Evolutionary conservation across 2,888 invertebrate genomes (phyloP).

Genomic region (Lamellibrachia columna): DNA sequence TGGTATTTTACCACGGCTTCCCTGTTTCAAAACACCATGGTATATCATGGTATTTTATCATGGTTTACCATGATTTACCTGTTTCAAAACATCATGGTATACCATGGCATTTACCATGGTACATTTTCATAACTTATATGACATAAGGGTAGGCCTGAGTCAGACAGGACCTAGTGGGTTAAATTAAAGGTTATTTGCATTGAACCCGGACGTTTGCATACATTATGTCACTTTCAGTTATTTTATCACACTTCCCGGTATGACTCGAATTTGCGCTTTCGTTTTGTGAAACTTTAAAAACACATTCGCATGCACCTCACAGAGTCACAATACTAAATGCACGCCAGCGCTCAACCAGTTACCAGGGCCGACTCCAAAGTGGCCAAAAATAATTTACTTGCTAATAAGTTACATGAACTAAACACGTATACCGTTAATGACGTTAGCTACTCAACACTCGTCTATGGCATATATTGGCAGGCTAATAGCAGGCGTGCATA

Average conservation of each 20-base stretch:
- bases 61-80: too few relatives aligned
- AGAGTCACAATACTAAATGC: too few relatives aligned
- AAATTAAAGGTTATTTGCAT: neutral
- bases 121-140: too few relatives aligned
- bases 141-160: neutral
- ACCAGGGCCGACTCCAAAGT: neutral
- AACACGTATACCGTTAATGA: neutral
- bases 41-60: too few relatives aligned
- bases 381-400: neutral
- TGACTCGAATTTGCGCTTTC: neutral
- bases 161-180: neutral
- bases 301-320: neutral
- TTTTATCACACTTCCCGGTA: neutral
- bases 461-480: neutral
- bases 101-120: too few relatives aligned
- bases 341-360: too few relatives aligned
- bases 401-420: neutral
- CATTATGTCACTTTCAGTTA: neutral
- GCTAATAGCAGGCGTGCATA: neutral
- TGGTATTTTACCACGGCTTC: too few relatives aligned
- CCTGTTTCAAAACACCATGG: too few relatives aligned
- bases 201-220: neutral
- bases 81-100: too few relatives aligned
- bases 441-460: neutral
- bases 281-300: neutral